Evolutionary conservation across 2,888 invertebrate genomes (phyloP), one percentile per base, ranked within the genome.

Genomic region (Cerceris ruficornis): DNA sequence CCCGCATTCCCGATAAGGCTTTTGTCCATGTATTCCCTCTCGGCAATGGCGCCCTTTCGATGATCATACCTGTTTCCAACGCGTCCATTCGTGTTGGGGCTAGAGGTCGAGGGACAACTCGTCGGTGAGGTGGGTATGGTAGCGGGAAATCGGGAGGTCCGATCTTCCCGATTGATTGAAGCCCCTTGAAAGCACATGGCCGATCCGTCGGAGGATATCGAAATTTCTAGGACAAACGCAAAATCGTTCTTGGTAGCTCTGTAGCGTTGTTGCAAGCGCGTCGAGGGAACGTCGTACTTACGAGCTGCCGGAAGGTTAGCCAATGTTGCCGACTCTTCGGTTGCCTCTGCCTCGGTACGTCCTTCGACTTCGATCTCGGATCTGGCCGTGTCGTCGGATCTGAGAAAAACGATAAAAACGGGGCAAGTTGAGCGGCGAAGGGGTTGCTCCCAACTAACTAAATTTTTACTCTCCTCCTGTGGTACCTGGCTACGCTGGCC

Each of bases 321-420:
- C 55, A 92, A 88, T 7, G 93, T 91, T 73, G 28, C 28, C 28
- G 28, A 28, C 28, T 93, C 93, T 81, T 93, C 93, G 8, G 90
- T 91, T 41, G 90, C 90, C 77, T 93, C 93, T 5, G 91, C 89
- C 81, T 93, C 93, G 2, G 92, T 93, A 13, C 93, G 91, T 71
- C 92, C 92, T 84, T 93, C 93, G 46, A 92, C 90, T 80, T 90
- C 90, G n/a, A 93, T 92, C 88, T 94, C 94, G 1, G 94, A 94
- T 77, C 94, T 92, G 65, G 95, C 95, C 84, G 96, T 95, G 82
- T 96, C 96, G 91, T 97, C 97, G 0, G 97, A 97, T 78, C 96
- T 85, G 17, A 7, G 11, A 73, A 28, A 28, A 28, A 28, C 28
- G 28, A 28, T 28, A 28, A 28, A 28, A 28, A 28, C 1, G 28